Conservation (phyloP, 2,113 vertebrate genomes). For the Hydropotes inermis region DNA sequence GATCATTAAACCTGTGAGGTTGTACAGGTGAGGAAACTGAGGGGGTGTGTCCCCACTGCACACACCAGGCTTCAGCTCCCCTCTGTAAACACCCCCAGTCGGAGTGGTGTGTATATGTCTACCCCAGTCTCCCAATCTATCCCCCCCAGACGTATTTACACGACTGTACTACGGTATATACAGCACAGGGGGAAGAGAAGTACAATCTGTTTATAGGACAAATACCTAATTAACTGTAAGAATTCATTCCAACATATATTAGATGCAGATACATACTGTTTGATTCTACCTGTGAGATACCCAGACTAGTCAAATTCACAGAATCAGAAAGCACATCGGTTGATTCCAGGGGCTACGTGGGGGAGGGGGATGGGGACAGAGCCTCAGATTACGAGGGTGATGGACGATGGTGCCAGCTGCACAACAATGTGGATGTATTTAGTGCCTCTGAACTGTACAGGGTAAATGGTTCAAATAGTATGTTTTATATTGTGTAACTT, state of each 20-base stretch:
- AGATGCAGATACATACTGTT: background rate
- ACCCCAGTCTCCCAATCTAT: background rate
- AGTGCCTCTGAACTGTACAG: background rate
- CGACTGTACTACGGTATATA: background rate
- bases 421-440: background rate
- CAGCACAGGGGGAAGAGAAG: background rate
- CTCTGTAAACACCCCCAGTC: background rate
- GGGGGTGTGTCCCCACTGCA: background rate
- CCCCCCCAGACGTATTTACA: background rate
- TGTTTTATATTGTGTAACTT: background rate
- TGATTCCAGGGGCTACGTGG: background rate
- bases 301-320: background rate
- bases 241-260: background rate
- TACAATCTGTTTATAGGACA: background rate
- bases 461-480: background rate
- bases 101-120: background rate
- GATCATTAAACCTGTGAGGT: background rate
- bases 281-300: background rate
- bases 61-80: background rate
- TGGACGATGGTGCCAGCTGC: background rate
- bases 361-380: background rate
- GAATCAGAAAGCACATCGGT: background rate
- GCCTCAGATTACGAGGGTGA: background rate
- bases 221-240: background rate
- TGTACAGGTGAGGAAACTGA: background rate